Base-by-base conservation (phyloP, 2,888 invertebrate species). In the Epistrophe grossulariae region DNA sequence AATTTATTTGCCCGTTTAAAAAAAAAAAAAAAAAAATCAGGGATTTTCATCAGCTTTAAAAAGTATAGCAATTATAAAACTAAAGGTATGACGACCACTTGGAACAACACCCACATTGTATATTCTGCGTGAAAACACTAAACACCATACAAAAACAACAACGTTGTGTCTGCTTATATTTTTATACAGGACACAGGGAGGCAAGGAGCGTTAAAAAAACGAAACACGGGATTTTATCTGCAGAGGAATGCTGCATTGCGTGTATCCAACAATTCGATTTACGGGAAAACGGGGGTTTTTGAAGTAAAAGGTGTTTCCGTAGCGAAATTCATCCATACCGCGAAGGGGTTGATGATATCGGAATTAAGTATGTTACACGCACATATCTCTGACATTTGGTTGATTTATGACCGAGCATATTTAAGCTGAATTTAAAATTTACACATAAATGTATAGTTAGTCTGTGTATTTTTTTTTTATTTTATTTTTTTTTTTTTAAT, bases 201-300 rank as follows among this genome's bases (percentile, higher is more conserved):
- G 57, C 45, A 74, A 60, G 50, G 64, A 70, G 48, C 71, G 66
- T 48, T n/a, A 80, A 66, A 66, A 35, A 74, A 83, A 59, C 82
- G 72, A 79, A 87, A 60, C 79, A 87, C 76, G 79, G 85, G 83
- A 87, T 88, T 80, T 79, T 80, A 89, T 89, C 89, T 89, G 89
- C 89, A 89, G 89, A 89, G 85, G 88, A 89, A 72, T 88, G 88
- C 89, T 89, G 89, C 89, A 89, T 80, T 89, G 89, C 89, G 89
- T 89, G 88, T 88, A 84, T 84, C 78, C 77, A 84, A 24, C 77
- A 84, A 6, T 82, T 72, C 73, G 79, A 72, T 87, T 79, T 55
- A 71, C 76, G 59, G 38, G 52, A 52, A 35, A 79, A 62, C 13
- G 35, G 40, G 74, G 66, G 72, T 17, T 9, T 40, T 11, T 19